A percentile compares a stretch with the other conserved stretches of the same genome.
Conservation (phyloP, 2,113 vertebrate species). For the Pholis gunnellus region DNA sequence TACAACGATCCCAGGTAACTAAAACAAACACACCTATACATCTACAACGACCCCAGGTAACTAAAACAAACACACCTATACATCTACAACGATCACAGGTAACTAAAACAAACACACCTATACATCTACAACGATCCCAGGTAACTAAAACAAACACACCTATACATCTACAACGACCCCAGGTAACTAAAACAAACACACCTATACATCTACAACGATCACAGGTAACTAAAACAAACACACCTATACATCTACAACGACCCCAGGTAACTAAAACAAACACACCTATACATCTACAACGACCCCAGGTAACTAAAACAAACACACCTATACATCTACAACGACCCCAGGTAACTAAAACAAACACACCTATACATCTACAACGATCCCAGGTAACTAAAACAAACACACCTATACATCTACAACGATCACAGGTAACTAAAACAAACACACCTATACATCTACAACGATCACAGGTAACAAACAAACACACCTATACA, state of each 20-base stretch:
- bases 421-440: too few species aligned
- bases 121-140: too few species aligned
- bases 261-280: neutral
- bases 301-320: neutral
- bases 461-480: neutral
- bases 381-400: slow-evolving; percentile 2
- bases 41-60: neutral
- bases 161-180: neutral
- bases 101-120: too few species aligned
- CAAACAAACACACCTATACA: too few species aligned
- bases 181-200: neutral
- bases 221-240: too few species aligned
- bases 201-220: too few species aligned
- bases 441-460: too few species aligned
- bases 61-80: neutral
- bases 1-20: neutral
- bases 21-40: neutral
- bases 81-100: slow-evolving; percentile 11
- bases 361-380: neutral
- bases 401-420: too few species aligned
- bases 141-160: too few species aligned
- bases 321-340: neutral
- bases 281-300: neutral
- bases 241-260: too few species aligned
- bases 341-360: neutral